These are phyloP conservation scores for Dasyurus viverrinus DNA, from an alignment of 2,113 vertebrate genomes.

Conservation along the genomic window DNA sequence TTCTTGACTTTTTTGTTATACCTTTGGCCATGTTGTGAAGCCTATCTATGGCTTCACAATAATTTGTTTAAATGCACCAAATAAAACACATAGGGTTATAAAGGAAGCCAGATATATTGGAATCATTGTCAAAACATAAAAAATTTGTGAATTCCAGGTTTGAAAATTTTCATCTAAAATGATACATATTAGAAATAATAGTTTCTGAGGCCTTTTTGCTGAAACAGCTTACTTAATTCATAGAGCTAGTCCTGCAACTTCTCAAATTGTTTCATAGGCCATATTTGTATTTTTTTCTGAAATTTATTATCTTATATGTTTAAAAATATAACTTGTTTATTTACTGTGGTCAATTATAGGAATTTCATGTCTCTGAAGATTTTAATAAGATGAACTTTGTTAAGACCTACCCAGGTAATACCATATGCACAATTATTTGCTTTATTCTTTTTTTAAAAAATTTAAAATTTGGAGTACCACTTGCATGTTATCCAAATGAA, in stretches of 20 bases:
- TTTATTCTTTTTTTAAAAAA: not conserved
- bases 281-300: constrained; percentile 11
- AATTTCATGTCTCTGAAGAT: constrained; percentile 98
- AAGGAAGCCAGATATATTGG: not conserved
- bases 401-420: constrained; percentile 97
- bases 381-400: constrained; percentile 99
- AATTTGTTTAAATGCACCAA: not conserved
- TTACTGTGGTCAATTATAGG: constrained; percentile 83
- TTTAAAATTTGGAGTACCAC: not conserved
- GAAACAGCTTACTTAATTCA: not conserved
- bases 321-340: constrained; percentile 46
- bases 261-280: not conserved
- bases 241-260: not conserved
- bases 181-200: not conserved
- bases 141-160: not conserved
- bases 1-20: not conserved
- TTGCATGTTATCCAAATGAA: not conserved
- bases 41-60: not conserved
- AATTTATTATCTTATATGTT: constrained; percentile 37
- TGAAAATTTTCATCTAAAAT: not conserved
- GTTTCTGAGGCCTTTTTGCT: no score
- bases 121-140: not conserved
- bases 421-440: not conserved
- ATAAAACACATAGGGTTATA: not conserved
- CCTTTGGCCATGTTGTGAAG: not conserved